phyloP scores from a whole-genome alignment of 2,113 vertebrate species.

The Paralichthys olivaceus region DNA sequence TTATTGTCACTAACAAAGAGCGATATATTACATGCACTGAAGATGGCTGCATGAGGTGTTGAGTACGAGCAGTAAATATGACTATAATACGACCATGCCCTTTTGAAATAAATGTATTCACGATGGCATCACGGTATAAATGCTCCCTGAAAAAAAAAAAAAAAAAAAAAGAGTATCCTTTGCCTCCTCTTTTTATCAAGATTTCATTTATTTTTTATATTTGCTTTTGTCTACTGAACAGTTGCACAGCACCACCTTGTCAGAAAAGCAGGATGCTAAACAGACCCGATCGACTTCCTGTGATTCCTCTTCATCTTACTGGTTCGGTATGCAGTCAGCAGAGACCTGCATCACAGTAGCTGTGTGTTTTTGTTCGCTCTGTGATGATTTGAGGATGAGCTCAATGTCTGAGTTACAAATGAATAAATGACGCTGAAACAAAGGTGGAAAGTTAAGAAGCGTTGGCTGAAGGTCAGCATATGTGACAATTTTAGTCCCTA shows the following conservation, averaged over 20 bases:
- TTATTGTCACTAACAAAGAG: conserved; percentile 27
- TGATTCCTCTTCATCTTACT: neutral
- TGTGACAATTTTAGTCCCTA: too few species aligned
- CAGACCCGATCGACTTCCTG: neutral
- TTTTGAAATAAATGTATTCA: conserved; percentile 19
- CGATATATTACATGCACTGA: neutral
- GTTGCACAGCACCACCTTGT: neutral
- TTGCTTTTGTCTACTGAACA: conserved; percentile 8
- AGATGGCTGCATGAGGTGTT: conserved; percentile 9
- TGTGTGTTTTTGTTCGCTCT: too few species aligned
- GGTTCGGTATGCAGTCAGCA: neutral
- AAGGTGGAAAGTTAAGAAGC: too few species aligned
- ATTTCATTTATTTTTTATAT: conserved; percentile 7
- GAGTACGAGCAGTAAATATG: conserved; percentile 21
- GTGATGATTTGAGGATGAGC: too few species aligned
- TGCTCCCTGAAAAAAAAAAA: neutral
- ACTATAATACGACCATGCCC: conserved; percentile 9
- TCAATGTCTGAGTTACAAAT: too few species aligned
- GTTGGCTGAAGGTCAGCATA: too few species aligned
- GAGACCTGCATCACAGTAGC: neutral
- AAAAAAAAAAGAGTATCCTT: neutral
- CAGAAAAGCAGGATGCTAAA: neutral
- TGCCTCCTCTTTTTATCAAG: neutral
- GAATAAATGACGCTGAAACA: too few species aligned
- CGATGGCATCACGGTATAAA: neutral